Percentiles rank a stretch among this genome's conserved stretches.
Conservation (phyloP, 2,888 invertebrate species). For the Pimpla rufipes region DNA sequence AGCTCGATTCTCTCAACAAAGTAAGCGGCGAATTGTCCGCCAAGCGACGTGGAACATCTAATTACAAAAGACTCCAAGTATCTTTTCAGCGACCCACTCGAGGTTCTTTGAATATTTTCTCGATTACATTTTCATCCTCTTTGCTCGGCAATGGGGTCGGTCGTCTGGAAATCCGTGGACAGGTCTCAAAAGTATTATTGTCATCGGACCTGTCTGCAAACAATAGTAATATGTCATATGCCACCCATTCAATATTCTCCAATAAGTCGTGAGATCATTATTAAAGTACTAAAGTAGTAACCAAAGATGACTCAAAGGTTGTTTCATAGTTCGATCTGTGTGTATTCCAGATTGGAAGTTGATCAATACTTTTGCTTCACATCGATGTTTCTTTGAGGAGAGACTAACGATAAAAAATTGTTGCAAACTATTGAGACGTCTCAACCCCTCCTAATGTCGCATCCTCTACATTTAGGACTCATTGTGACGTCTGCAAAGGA, state of each 20-base stretch:
- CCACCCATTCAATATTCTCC: background rate
- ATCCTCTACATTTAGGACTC: no score
- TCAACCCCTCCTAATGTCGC: no score
- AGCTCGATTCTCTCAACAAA: slow-evolving; percentile 7
- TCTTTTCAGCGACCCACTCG: background rate
- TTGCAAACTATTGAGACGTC: no score
- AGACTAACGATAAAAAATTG: no score
- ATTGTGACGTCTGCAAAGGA: no score
- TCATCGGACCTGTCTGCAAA: background rate
- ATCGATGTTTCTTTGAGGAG: no score
- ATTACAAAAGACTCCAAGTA: slow-evolving; percentile 1
- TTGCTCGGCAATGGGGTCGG: background rate
- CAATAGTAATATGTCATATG: background rate
- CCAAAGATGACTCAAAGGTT: no score
- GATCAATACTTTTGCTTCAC: no score
- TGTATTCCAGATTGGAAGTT: no score
- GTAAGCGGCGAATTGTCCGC: slow-evolving; percentile 15
- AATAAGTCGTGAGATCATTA: background rate
- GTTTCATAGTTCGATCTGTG: no score
- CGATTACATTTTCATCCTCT: background rate
- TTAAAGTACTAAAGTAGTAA: no score
- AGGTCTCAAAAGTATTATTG: background rate
- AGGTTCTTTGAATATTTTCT: background rate
- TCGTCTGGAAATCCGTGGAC: background rate
- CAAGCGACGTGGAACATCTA: background rate